Evolutionary conservation across 1,140 invertebrate species (phyloP), one percentile per base, ranked within the genome.

Genomic region (Drosophila orosa): DNA sequence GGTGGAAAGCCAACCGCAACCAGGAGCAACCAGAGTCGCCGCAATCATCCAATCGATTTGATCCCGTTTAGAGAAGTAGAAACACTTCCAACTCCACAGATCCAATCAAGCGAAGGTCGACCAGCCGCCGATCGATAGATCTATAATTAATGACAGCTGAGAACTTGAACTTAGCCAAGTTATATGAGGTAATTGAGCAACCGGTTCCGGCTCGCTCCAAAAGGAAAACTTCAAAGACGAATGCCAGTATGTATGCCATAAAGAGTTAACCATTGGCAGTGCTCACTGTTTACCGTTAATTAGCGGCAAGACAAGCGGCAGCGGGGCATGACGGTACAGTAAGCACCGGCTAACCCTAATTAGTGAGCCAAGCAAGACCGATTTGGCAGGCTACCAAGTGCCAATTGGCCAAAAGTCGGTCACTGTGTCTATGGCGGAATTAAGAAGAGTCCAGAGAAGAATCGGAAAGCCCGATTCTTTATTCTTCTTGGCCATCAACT

Each of bases 221-320:
- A 67, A 68, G 31, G 58, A 54, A 81, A 82, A 72, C 78, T 54
- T 86, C 58, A 78, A 86, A 85, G 73, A 63, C 60, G 56, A 77
- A 52, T 42, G 52, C 54, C 39, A 39, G 27, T 33, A 44, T 55
- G 22, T 25, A 9, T 54, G 50, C 50, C 50, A 54, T 31, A 44
- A 37, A 76, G 62, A 67, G 74, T 75, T 75, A 45, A 58, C 69
- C 55, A 82, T 68, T 75, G 78, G 74, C 50, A 75, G 58, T 66
- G 29, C 22, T 62, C 40, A 62, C 58, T 74, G 62, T 48, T 67
- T 82, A 82, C 82, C 82, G 82, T 86, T 86, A 86, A 86, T 87
- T 57, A 82, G 56, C 55, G 60, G 55, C 42, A 57, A 40, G 61
- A 63, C 33, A 9, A 29, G 42, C 10, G 19, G 60, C 63, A 80